Conservation (phyloP, 2,797 vertebrate species). For the Melopsittacus undulatus region DNA sequence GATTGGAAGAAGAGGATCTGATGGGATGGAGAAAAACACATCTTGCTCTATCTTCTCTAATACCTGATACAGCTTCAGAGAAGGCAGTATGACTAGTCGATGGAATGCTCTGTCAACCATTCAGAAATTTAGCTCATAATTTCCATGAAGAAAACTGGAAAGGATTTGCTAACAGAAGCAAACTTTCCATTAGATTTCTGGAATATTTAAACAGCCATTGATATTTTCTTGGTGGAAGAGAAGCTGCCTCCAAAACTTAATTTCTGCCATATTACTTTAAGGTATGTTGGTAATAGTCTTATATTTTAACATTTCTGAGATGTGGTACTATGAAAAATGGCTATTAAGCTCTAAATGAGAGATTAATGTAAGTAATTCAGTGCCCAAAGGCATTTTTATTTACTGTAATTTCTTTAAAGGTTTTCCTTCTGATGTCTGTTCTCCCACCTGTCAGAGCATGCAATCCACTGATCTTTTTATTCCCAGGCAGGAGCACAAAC, state of each 20-base stretch:
- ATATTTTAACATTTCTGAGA: not conserved
- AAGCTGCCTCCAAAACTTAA: not conserved
- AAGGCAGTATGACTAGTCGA: not conserved
- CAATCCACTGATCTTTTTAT: not conserved
- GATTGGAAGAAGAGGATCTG: not conserved
- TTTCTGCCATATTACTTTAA: not conserved
- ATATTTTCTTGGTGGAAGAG: not conserved
- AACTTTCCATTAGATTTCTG: not conserved
- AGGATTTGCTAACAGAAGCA: not conserved
- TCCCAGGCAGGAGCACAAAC: not conserved
- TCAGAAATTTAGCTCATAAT: not conserved
- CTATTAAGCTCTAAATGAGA: not conserved
- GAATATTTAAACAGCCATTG: not conserved
- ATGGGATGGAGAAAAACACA: not conserved
- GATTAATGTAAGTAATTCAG: slow-evolving; percentile 4
- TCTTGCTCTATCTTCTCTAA: not conserved
- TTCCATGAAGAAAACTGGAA: not conserved
- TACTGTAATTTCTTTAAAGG: not conserved
- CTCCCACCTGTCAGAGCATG: not conserved
- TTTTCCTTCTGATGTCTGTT: not conserved
- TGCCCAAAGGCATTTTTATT: not conserved
- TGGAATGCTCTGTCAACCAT: not conserved
- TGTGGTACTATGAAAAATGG: not conserved
- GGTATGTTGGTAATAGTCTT: not conserved
- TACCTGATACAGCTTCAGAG: not conserved